phyloP scores from a whole-genome alignment of 2,888 invertebrate species.

The Nemoura dubitans region DNA sequence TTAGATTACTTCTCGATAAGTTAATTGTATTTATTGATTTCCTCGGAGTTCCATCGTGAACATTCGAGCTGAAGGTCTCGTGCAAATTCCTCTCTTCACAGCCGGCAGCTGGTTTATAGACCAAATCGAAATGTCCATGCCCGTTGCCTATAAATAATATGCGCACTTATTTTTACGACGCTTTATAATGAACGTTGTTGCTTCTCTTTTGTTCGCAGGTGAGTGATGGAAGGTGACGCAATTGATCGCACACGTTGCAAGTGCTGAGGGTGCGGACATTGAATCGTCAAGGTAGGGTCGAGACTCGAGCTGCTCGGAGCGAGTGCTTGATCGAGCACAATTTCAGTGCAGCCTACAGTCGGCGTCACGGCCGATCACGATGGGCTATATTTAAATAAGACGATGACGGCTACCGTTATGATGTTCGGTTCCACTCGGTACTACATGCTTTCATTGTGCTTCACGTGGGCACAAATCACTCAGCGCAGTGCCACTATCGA shows the following conservation, averaged over 20 bases:
- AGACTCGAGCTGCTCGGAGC: neutral
- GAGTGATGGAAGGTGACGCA: neutral
- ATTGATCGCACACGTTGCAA: neutral
- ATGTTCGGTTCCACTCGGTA: neutral
- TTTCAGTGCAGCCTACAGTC: neutral
- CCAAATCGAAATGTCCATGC: neutral
- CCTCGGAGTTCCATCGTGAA: neutral
- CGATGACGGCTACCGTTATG: neutral
- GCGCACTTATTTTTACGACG: neutral
- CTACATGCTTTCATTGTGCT: neutral
- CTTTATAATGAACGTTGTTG: neutral
- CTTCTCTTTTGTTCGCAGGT: constrained; percentile 4
- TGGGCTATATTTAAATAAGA: neutral
- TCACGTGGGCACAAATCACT: neutral
- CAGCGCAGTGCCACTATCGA: too few species aligned
- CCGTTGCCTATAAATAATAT: neutral
- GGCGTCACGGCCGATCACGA: neutral
- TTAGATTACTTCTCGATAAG: neutral
- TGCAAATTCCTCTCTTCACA: neutral
- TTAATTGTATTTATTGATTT: neutral
- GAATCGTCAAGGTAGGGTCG: neutral
- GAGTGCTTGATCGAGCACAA: too few species aligned
- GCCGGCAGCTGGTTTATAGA: neutral
- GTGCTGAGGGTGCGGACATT: neutral
- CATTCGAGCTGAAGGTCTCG: neutral